Percentiles rank a stretch among this genome's conserved stretches.
These are phyloP conservation scores for Frankliniella intonsa DNA, from an alignment of 2,888 invertebrate species.

Conservation along the genomic window DNA sequence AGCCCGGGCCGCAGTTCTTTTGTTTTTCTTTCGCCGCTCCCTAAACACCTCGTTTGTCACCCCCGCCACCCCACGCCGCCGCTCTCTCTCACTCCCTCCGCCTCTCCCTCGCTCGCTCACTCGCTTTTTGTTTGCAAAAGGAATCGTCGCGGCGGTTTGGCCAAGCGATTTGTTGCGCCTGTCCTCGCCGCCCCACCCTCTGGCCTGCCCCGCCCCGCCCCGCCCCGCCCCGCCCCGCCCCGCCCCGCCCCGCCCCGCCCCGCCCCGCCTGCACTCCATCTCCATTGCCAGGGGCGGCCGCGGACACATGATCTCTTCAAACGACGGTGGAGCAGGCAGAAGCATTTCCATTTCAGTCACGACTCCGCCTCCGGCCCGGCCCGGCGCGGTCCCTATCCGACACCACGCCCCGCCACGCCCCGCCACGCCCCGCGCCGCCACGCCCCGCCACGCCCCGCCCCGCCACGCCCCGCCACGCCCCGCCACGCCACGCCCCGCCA, in stretches of 20 bases:
- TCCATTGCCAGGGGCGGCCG: neutral
- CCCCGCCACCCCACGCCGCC: neutral
- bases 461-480: neutral
- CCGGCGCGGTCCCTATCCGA: neutral
- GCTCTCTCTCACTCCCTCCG: neutral
- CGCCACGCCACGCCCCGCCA: neutral
- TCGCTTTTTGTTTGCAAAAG: neutral
- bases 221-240: neutral
- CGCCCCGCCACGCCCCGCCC: neutral
- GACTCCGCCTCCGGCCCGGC: neutral
- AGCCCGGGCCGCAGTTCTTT: neutral
- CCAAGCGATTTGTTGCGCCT: neutral
- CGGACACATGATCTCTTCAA: constrained; percentile 8
- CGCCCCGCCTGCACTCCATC: neutral
- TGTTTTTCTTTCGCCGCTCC: neutral
- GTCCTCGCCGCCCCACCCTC: neutral
- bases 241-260: neutral
- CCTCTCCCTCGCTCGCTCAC: neutral
- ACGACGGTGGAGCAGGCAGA: neutral
- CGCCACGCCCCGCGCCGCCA: neutral
- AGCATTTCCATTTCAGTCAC: constrained; percentile 22
- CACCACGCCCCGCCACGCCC: neutral
- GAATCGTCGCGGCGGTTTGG: neutral
- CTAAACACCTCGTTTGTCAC: neutral
- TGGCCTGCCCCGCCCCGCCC: neutral